phyloP scores from a whole-genome alignment of 2,113 vertebrate genomes.

The Dipodomys merriami region DNA sequence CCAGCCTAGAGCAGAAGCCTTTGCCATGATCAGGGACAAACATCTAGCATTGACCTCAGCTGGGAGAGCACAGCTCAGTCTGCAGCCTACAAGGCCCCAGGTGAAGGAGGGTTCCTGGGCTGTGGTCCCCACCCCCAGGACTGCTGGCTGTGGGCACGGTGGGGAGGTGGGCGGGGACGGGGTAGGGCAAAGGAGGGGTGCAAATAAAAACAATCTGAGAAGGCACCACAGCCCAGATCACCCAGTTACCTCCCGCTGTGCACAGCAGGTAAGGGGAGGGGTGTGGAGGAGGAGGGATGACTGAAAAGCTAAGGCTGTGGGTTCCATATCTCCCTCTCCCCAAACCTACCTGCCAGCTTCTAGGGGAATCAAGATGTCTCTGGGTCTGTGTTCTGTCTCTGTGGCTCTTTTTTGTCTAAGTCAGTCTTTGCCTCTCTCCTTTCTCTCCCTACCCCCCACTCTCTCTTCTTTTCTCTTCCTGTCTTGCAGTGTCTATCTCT shows the following conservation, averaged over 20 bases:
- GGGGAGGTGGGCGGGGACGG: background rate
- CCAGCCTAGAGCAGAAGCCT: background rate
- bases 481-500: background rate
- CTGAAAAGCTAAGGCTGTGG: fast-evolving
- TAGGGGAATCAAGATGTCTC: background rate
- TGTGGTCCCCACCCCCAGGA: background rate
- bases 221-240: background rate
- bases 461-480: no score
- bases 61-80: background rate
- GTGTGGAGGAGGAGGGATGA: no score
- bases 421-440: no score
- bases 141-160: background rate
- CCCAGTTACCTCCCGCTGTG: background rate
- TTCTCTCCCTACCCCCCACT: no score
- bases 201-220: conserved; percentile 18
- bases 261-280: background rate
- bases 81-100: background rate
- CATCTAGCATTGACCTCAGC: background rate
- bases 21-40: background rate
- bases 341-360: background rate
- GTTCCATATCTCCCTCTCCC: background rate
- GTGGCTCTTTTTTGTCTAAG: background rate
- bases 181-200: background rate
- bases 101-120: background rate
- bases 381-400: background rate